Evolutionary conservation across 2,888 invertebrate genomes (phyloP), one percentile per base, ranked within the genome.

Genomic region (Caenorhabditis drosophilae): DNA sequence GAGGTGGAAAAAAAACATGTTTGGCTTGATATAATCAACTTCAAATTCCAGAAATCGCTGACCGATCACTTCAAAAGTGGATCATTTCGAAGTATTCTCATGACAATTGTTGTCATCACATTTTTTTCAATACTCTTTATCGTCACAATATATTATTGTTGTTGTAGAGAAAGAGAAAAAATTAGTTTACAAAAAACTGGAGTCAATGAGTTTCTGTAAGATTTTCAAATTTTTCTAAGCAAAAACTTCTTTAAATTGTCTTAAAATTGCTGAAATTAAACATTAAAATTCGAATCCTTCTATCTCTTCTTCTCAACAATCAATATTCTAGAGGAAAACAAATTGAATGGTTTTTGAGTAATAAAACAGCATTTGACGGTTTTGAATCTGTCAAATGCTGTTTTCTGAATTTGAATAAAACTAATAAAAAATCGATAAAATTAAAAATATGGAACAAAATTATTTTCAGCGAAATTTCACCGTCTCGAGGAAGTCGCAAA

Each of bases 161-260:
- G 64, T 25, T 64, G 64, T 36, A 36, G 45, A 62, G 11, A 44
- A 51, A 4, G 62, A 56, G 22, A 52, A 56, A 34, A 52, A 51
- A 31, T 48, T 38, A 1, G 52, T n/a, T n/a, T n/a, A n/a, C n/a
- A 56, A n/a, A 20, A 56, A 38, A 41, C 38, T 2, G 52, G 62
- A 20, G n/a, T 52, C n/a, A 53, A 62, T 25, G 62, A 62, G 31
- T 63, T 63, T 34, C 38, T 57, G 63, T 63, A 40, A 53, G 63
- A 4, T 15, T 34, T 22, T 31, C 3, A 11, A n/a, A 16, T n/a
- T n/a, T n/a, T n/a, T n/a, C n/a, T n/a, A n/a, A n/a, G n/a, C n/a
- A n/a, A n/a, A n/a, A n/a, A n/a, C n/a, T n/a, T n/a, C n/a, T n/a
- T n/a, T n/a, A n/a, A n/a, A n/a, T n/a, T n/a, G n/a, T n/a, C n/a